Evolutionary conservation across 2,888 invertebrate species (phyloP).

Genomic region (Cyaniris semiargus): DNA sequence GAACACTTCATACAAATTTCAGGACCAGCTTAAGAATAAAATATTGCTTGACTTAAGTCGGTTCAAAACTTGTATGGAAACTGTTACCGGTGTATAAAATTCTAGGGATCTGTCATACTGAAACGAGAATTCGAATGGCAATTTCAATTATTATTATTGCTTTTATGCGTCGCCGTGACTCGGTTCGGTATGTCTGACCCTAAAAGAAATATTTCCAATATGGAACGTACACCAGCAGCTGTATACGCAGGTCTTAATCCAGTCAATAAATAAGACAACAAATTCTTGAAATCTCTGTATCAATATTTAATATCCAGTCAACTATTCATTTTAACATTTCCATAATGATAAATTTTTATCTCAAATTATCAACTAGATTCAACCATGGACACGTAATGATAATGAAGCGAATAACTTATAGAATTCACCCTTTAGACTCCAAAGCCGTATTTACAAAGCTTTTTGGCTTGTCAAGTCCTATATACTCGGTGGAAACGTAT

Average conservation of each 20-base stretch:
- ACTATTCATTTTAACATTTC: background rate
- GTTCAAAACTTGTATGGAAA: background rate
- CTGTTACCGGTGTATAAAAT: background rate
- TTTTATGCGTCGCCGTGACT: background rate
- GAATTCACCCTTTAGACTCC: slow-evolving; percentile 41
- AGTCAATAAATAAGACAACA: background rate
- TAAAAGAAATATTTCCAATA: background rate
- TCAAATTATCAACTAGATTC: slow-evolving; percentile 3
- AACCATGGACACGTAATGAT: background rate
- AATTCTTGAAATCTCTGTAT: background rate
- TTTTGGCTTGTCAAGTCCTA: slow-evolving; percentile 72
- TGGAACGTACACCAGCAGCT: background rate
- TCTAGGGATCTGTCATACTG: background rate
- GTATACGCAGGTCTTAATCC: background rate
- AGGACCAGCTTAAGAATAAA: background rate
- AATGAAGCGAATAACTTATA: slow-evolving; percentile 22
- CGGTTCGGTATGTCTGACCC: background rate
- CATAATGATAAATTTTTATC: background rate
- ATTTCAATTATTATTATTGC: background rate
- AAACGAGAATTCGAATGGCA: background rate
- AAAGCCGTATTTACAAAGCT: slow-evolving; percentile 72
- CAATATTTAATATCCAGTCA: background rate
- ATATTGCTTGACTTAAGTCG: background rate
- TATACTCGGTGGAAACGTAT: slow-evolving; percentile 65
- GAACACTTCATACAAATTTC: slow-evolving; percentile 22